Conservation (phyloP, 2,888 invertebrate species). For the Amblyjoppa proteus region DNA sequence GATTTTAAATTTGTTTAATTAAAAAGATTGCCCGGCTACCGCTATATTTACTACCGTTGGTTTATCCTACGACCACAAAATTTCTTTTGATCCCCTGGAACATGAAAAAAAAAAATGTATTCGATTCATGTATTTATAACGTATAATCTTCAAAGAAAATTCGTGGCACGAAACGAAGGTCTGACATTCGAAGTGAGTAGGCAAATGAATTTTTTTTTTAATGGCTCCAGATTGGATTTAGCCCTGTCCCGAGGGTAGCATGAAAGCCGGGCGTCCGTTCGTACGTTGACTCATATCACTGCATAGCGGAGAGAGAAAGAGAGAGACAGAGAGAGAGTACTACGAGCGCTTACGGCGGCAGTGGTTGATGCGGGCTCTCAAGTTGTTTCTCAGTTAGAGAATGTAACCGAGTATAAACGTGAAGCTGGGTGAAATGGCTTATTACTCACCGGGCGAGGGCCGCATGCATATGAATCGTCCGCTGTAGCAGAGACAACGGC, state of each 20-base stretch:
- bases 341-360: neutral
- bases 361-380: slow-evolving; percentile 38
- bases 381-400: slow-evolving; percentile 19
- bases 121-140: no score
- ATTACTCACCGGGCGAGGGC: slow-evolving; percentile 89
- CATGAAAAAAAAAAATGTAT: no score
- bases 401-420: slow-evolving; percentile 28
- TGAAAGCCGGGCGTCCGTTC: neutral
- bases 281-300: slow-evolving; percentile 39
- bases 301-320: neutral
- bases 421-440: slow-evolving; percentile 51
- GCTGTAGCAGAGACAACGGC: slow-evolving; percentile 95
- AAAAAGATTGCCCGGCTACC: no score
- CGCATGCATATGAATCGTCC: slow-evolving; percentile 97
- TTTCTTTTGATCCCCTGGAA: no score
- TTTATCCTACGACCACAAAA: no score
- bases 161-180: no score
- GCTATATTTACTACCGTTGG: no score
- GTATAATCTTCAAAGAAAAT: no score
- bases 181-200: no score
- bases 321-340: neutral
- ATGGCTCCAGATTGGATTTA: neutral
- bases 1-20: no score
- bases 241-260: neutral
- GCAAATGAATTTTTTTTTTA: neutral